Evolutionary conservation across 2,113 vertebrate species (phyloP).

Genomic region (Sus scrofa): T2T-Sscrofa CM000813.6:10673501-10674000

Average conservation of each 20-base stretch:
- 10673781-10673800: background rate
- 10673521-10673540: background rate
- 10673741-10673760: accelerated
- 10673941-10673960: background rate
- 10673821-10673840: slow-evolving; percentile 80
- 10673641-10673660: background rate
- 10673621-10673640: background rate
- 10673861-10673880: background rate
- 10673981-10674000: background rate
- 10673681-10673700: slow-evolving; percentile 82
- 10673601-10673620: no score
- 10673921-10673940: background rate
- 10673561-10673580: background rate
- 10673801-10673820: background rate
- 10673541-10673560: background rate
- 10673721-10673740: background rate
- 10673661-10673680: no score
- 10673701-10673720: background rate
- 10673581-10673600: background rate
- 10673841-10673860: slow-evolving; percentile 3
- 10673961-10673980: background rate
- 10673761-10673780: slow-evolving; percentile 70
- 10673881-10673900: background rate
- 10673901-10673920: background rate
- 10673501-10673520: background rate